These are phyloP conservation scores for Pseudolaguvia tuberculata DNA, from an alignment of 2,113 vertebrate genomes.

Conservation along the genomic window DNA sequence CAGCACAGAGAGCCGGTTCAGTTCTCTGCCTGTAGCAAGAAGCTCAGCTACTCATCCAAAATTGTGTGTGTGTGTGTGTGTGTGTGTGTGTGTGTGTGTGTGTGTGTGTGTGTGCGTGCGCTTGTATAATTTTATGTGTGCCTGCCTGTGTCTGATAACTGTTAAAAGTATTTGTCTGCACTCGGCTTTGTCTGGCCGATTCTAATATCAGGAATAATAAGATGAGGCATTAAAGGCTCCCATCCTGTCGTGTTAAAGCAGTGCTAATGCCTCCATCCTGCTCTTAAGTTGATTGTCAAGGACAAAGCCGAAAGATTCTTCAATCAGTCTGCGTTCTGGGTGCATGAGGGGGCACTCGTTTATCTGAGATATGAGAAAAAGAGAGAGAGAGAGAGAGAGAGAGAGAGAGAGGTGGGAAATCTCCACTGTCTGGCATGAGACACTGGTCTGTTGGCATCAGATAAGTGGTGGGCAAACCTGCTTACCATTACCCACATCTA, in stretches of 20 bases:
- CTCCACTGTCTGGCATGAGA: constrained; percentile 50
- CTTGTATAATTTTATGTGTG: constrained; percentile 9
- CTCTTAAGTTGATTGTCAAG: constrained; percentile 31
- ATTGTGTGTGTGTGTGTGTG: not conserved
- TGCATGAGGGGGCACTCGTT: constrained; percentile 39
- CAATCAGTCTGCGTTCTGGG: constrained; percentile 42
- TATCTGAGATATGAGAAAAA: constrained; percentile 48
- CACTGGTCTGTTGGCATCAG: constrained; percentile 64
- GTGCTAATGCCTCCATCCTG: not conserved
- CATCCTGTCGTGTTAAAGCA: not conserved
- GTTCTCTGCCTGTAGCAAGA: constrained; percentile 65
- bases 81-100: constrained; percentile 42
- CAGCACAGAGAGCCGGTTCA: constrained; percentile 63
- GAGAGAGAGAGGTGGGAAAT: not conserved
- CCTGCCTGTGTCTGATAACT: constrained; percentile 50
- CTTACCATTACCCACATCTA: constrained; percentile 51
- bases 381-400: constrained; percentile 35
- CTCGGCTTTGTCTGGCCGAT: constrained; percentile 14
- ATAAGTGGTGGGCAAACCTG: constrained; percentile 68
- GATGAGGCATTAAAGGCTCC: constrained; percentile 8
- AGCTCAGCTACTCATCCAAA: constrained; percentile 52
- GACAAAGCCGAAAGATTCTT: constrained; percentile 23
- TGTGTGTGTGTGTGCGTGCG: constrained; percentile 16
- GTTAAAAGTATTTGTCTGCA: constrained; percentile 36
- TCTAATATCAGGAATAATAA: constrained; percentile 24